A percentile compares a stretch with the other conserved stretches of the same genome.
Conservation (phyloP, 1,140 invertebrate genomes). For the Drosophila trapezifrons region DNA sequence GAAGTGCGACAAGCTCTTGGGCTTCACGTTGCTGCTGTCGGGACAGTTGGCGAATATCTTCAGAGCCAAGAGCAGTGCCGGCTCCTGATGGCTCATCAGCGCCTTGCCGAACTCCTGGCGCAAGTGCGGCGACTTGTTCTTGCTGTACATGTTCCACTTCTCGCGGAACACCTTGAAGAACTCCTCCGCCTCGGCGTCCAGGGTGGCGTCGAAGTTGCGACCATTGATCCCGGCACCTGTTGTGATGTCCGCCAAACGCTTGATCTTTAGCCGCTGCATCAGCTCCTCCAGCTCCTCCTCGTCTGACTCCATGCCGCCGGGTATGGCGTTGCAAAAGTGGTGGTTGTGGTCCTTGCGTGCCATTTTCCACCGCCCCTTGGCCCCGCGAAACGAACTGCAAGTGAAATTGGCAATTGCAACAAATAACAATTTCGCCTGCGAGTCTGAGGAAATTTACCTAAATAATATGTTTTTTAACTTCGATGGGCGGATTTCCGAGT, state of each 20-base stretch:
- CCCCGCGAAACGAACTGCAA: constrained; percentile 12
- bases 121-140: constrained; percentile 84
- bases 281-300: constrained; percentile 61
- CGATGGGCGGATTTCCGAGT: too few relatives aligned
- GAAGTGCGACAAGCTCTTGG: constrained; percentile 86
- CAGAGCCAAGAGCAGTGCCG: constrained; percentile 85
- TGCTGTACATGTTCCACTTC: constrained; percentile 85
- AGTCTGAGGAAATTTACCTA: constrained; percentile 10
- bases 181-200: constrained; percentile 53
- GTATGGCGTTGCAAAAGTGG: constrained; percentile 43
- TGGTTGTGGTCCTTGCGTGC: constrained; percentile 13
- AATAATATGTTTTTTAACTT: too few relatives aligned
- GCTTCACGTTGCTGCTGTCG: constrained; percentile 86
- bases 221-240: constrained; percentile 77
- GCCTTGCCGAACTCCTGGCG: constrained; percentile 84
- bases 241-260: constrained; percentile 76
- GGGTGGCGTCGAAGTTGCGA: constrained; percentile 67
- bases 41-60: constrained; percentile 86
- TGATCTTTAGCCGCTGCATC: constrained; percentile 72
- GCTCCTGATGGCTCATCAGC: constrained; percentile 85
- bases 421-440: constrained; percentile 20
- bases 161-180: constrained; percentile 74
- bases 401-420: constrained; percentile 9
- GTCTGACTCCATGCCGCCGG: constrained; percentile 71
- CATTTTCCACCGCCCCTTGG: constrained; percentile 35